phyloP scores from a whole-genome alignment of 37 sponge, comb jelly and placozoan species.

The Mnemiopsis leidyi region DNA sequence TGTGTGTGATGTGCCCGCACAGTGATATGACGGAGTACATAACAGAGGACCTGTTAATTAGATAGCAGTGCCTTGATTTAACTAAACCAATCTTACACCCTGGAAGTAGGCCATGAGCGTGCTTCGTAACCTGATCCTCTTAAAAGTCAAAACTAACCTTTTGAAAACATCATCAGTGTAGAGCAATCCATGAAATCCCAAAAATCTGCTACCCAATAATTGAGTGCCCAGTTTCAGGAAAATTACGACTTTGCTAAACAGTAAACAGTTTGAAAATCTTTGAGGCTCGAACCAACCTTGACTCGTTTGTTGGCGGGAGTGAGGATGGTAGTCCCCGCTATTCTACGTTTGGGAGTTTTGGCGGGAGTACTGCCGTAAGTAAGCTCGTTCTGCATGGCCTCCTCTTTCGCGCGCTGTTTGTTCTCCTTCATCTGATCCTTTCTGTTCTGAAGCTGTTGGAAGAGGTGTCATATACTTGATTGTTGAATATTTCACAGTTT shows the following conservation, averaged over 20 bases:
- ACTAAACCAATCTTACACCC: too few relatives aligned
- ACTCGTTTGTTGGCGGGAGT: constrained; percentile 21
- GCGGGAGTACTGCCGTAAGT: constrained; percentile 31
- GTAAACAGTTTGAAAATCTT: too few relatives aligned
- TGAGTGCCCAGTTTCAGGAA: too few relatives aligned
- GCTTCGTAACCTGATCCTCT: background rate
- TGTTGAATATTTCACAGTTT: too few relatives aligned
- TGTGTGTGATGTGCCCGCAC: too few relatives aligned
- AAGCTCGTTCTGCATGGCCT: constrained; percentile 33
- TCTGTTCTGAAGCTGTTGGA: background rate
- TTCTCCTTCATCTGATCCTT: constrained; percentile 53
- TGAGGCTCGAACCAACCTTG: too few relatives aligned
- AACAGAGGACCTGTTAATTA: background rate
- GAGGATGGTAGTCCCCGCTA: constrained; percentile 39
- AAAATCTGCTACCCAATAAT: too few relatives aligned
- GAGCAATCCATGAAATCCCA: too few relatives aligned
- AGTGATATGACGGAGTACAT: too few relatives aligned
- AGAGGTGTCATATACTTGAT: background rate
- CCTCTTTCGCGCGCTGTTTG: constrained; percentile 17
- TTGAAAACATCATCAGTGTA: background rate
- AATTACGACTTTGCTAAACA: too few relatives aligned
- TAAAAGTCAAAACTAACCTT: too few relatives aligned
- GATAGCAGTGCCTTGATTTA: background rate
- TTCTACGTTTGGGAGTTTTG: constrained; percentile 27
- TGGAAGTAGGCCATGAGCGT: too few relatives aligned